A percentile compares a stretch with the other conserved stretches of the same genome.
phyloP scores from a whole-genome alignment of 1,140 invertebrate species.

The Bemisia tabaci region DNA sequence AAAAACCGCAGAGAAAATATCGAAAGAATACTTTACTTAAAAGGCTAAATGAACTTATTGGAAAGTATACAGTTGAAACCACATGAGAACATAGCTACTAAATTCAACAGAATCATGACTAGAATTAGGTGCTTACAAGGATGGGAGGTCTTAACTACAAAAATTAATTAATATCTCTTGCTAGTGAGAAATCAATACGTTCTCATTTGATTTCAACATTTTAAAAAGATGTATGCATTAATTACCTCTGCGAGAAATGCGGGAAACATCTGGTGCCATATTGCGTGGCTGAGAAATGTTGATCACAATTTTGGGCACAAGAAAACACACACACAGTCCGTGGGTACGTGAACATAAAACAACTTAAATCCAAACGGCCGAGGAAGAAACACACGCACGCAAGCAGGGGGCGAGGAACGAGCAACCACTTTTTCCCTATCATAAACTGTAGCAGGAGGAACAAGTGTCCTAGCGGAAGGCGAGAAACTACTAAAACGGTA shows the following conservation, averaged over 20 bases:
- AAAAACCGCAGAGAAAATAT: no score
- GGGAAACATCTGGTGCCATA: not conserved
- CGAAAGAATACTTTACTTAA: no score
- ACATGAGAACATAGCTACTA: no score
- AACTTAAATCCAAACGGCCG: not conserved
- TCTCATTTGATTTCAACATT: no score
- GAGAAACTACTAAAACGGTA: not conserved
- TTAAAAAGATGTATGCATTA: not conserved
- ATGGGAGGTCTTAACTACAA: no score
- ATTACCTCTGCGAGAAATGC: not conserved
- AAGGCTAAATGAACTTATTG: no score
- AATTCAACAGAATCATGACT: no score
- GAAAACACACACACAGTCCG: not conserved
- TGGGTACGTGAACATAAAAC: not conserved
- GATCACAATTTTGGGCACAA: not conserved
- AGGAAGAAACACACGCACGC: not conserved
- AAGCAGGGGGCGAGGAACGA: not conserved
- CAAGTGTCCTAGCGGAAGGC: not conserved
- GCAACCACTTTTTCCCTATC: not conserved
- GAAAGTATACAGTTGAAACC: no score
- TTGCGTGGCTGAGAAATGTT: not conserved
- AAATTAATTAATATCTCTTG: no score
- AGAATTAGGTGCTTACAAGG: no score
- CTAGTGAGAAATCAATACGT: no score
- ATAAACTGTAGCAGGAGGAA: not conserved